Percentiles rank a stretch among this genome's conserved stretches.
These are phyloP conservation scores for Falco peregrinus DNA, from an alignment of 2,797 vertebrate genomes.

Conservation along the genomic window DNA sequence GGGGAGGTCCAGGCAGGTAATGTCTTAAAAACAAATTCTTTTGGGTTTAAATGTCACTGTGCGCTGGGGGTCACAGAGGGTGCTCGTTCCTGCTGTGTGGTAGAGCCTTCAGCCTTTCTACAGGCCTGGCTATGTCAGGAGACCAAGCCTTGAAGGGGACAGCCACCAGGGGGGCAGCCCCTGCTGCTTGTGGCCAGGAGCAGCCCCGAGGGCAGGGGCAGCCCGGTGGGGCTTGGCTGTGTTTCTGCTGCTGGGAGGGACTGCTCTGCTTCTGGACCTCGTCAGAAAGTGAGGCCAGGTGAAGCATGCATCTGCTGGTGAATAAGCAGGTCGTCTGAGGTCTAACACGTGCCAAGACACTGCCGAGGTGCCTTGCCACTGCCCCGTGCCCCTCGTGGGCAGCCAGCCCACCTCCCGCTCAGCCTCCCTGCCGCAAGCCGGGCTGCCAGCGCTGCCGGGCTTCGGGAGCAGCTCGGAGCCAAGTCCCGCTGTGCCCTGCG, in stretches of 20 bases:
- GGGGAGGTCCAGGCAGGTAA: neutral
- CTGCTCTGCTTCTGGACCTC: neutral
- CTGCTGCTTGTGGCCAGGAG: neutral
- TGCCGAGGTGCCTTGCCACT: neutral
- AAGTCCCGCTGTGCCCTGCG: neutral
- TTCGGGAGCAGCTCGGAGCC: neutral
- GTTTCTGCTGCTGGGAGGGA: neutral
- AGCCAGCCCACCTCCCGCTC: neutral
- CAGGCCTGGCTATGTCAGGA: neutral
- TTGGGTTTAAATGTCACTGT: neutral
- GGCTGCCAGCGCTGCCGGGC: neutral
- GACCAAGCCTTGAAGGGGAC: neutral
- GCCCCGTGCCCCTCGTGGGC: fast-evolving
- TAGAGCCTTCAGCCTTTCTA: neutral
- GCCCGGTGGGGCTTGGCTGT: neutral
- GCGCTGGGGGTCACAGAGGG: fast-evolving
- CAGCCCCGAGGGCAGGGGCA: neutral
- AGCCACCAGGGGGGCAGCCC: neutral
- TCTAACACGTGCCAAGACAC: fast-evolving
- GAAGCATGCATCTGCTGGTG: neutral
- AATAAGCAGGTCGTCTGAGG: neutral
- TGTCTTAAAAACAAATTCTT: neutral
- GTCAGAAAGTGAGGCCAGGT: fast-evolving
- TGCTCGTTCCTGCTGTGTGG: neutral
- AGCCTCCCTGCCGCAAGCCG: neutral